These are phyloP conservation scores for Megaceryle torquata DNA, from an alignment of 2,113 vertebrate species.

Conservation along the genomic window DNA sequence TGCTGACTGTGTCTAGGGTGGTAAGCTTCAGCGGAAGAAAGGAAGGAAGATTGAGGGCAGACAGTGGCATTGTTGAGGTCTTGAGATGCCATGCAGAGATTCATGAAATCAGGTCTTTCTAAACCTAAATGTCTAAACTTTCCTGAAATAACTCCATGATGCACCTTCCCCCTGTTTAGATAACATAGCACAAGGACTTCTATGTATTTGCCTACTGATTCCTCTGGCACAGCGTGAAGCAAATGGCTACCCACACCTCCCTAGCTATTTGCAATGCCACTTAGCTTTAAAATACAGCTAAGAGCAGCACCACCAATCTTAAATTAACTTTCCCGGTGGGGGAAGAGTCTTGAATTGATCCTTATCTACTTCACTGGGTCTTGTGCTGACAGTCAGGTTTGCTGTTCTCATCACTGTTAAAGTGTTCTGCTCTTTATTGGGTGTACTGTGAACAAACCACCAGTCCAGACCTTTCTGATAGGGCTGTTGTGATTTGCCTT, in stretches of 20 bases:
- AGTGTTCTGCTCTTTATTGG: conserved; percentile 52
- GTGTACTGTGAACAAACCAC: conserved; percentile 46
- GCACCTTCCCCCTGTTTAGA: neutral
- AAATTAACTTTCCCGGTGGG: conserved; percentile 33
- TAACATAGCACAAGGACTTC: neutral
- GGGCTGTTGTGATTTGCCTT: conserved; percentile 35
- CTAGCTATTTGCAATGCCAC: conserved; percentile 39
- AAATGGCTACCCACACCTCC: conserved; percentile 29
- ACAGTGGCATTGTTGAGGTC: conserved; percentile 10
- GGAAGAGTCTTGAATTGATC: conserved; percentile 28
- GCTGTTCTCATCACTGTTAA: conserved; percentile 49
- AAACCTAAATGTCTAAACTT: neutral
- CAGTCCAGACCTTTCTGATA: conserved; percentile 54
- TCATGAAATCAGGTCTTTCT: neutral
- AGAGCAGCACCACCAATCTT: neutral
- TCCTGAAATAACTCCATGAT: neutral
- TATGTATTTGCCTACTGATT: conserved; percentile 33
- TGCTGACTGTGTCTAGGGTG: neutral
- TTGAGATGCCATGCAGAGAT: neutral
- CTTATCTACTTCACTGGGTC: conserved; percentile 48
- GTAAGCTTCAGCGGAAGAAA: neutral
- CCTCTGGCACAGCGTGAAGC: conserved; percentile 15
- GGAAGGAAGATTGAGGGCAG: conserved; percentile 37
- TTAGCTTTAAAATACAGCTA: conserved; percentile 46
- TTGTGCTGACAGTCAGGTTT: conserved; percentile 46